A percentile compares a stretch with the other conserved stretches of the same genome.
These are phyloP conservation scores for Pardosa pseudoannulata DNA, from an alignment of 2,888 invertebrate genomes.

Conservation along the genomic window DNA sequence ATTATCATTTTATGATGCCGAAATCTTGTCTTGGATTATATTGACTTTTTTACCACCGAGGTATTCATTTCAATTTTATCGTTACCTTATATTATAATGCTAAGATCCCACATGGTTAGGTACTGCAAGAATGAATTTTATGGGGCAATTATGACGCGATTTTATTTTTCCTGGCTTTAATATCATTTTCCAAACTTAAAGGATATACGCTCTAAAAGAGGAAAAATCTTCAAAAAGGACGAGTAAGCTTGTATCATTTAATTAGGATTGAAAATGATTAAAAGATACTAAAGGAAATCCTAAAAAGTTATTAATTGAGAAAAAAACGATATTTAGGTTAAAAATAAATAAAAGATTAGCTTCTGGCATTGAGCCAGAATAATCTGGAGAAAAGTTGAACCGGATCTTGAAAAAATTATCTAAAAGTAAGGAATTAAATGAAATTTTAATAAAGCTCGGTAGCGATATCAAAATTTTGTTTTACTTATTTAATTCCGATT, in stretches of 20 bases:
- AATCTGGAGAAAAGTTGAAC: slow-evolving; percentile 23
- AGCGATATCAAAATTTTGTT: slow-evolving; percentile 23
- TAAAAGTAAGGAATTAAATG: slow-evolving; percentile 26
- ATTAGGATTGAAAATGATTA: slow-evolving; percentile 44
- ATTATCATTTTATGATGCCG: slow-evolving; percentile 12
- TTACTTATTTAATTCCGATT: slow-evolving; percentile 40
- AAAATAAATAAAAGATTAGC: slow-evolving; percentile 18
- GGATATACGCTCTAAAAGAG: no score
- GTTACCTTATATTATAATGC: not conserved
- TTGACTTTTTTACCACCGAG: slow-evolving; percentile 18
- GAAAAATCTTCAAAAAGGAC: no score
- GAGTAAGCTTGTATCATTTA: slow-evolving; percentile 41
- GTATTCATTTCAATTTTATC: slow-evolving; percentile 28
- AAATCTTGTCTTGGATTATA: slow-evolving; percentile 12
- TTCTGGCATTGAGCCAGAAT: slow-evolving; percentile 1
- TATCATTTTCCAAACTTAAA: no score
- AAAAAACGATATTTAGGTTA: slow-evolving; percentile 43
- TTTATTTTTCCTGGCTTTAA: no score
- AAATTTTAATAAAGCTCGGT: slow-evolving; percentile 48
- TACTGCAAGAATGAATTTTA: not conserved
- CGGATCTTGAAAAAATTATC: slow-evolving; percentile 45
- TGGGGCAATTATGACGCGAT: slow-evolving; percentile 19
- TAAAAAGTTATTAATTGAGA: slow-evolving; percentile 60
- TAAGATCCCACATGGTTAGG: no score
- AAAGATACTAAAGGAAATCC: slow-evolving; percentile 17